Evolutionary conservation across 2,113 vertebrate genomes (phyloP).

Genomic region (Hirundichthys speculiger): DNA sequence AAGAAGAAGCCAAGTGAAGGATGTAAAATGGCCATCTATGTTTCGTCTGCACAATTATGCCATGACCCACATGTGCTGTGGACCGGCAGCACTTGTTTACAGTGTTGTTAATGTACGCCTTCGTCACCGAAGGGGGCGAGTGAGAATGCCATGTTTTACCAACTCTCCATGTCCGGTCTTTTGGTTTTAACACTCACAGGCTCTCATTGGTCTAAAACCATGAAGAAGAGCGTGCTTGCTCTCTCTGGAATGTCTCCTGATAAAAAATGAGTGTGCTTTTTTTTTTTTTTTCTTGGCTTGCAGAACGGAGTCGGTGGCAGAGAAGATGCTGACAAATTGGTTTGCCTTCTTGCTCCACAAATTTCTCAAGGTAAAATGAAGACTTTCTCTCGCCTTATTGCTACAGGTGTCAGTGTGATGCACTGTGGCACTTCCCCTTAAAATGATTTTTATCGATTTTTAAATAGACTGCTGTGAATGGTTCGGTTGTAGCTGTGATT

Average conservation of each 20-base stretch:
- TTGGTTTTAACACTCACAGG: constrained; percentile 19
- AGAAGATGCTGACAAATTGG: constrained; percentile 97
- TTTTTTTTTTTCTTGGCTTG: constrained; percentile 38
- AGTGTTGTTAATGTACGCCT: constrained; percentile 17
- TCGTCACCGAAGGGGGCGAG: constrained; percentile 22
- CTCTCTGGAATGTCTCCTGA: constrained; percentile 41
- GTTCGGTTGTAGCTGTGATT: constrained; percentile 9
- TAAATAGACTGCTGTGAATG: constrained; percentile 27
- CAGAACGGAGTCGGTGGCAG: constrained; percentile 85
- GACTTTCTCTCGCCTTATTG: constrained; percentile 18
- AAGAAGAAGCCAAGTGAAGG: constrained; percentile 13
- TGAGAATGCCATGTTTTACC: constrained; percentile 17
- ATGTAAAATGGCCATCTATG: constrained; percentile 28
- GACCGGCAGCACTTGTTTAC: constrained; percentile 49
- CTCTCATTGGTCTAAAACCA: constrained; percentile 53
- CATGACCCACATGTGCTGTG: constrained; percentile 60
- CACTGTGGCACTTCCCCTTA: background rate
- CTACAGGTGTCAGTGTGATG: constrained; percentile 45
- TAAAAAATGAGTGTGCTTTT: constrained; percentile 40
- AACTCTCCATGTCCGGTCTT: constrained; percentile 40
- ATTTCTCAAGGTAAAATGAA: constrained; percentile 89
- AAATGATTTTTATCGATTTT: constrained; percentile 47
- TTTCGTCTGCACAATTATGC: constrained; percentile 50
- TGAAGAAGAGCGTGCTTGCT: constrained; percentile 50
- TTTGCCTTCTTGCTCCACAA: constrained; percentile 94